Base-by-base conservation (phyloP, 2,113 vertebrate genomes). In the Cephalopholis sonnerati region DNA sequence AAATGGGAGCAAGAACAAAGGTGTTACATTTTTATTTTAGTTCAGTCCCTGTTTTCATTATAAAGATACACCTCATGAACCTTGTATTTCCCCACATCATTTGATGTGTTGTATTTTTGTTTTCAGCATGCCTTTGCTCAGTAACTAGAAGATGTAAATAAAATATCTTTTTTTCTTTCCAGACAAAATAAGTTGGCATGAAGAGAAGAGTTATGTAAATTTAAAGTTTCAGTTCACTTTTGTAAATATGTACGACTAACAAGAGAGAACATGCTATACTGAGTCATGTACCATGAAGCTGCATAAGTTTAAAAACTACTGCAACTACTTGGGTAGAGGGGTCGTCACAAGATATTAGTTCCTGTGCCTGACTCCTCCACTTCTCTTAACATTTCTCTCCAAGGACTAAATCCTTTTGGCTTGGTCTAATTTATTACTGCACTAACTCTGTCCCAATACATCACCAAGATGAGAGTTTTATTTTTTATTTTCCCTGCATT, bases 391-490 rank as follows among this genome's bases (percentile, higher is more conserved):
- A 87, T 86, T 78, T 76, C 77, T 79, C 85, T 77, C 84, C 70
- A 64, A 85, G 79, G 81, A 81, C 77, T 89, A 91, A 93, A 93
- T 92, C 87, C 79, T 75, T 74, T 71, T 81, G 77, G 44, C 74
- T 92, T 76, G 61, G 79, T 89, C 82, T 90, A 87, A 92, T 89
- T 86, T 90, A 85, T 92, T 79, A 88, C 89, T 63, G 65, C 74
- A 76, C 78, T 48, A 81, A 92, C 88, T 82, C 73, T 80, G 72
- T 89, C 79, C 81, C 53, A 77, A 80, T 77, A 70, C 87, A 87
- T 92, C 91, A 91, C 83, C 10, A 54, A 80, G 88, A 74, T 76
- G 76, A 86, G 78, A 76, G 85, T 77, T 79, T 74, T 82, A 75
- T 83, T 87, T 84, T 86, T 76, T 86, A 77, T 73, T 87, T 89